Conservation (phyloP, 2,113 vertebrate species). For the Heloderma charlesbogerti region DNA sequence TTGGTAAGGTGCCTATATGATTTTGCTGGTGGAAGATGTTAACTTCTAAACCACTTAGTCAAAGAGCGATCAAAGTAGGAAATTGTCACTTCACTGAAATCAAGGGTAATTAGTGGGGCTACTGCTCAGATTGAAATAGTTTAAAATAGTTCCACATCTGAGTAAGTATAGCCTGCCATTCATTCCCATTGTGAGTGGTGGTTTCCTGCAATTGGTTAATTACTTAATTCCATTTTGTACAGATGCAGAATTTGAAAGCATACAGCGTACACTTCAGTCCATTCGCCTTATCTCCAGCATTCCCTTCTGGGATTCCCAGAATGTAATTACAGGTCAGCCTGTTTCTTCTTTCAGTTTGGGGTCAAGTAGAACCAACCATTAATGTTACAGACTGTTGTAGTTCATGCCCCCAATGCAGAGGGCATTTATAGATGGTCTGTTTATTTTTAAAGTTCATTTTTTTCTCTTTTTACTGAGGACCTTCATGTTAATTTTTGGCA, state of each 20-base stretch:
- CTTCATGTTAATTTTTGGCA: background rate
- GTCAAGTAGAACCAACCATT: background rate
- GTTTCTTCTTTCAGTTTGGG: background rate
- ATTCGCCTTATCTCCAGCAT: background rate
- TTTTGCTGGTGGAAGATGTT: background rate
- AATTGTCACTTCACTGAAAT: slow-evolving; percentile 2
- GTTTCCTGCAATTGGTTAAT: background rate
- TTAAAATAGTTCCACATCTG: background rate
- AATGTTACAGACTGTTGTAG: background rate
- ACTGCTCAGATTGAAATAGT: background rate
- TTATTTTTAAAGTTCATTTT: background rate
- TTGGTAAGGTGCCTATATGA: background rate
- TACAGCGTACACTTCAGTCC: background rate
- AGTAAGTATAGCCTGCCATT: background rate
- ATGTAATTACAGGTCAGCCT: background rate
- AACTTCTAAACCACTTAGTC: background rate
- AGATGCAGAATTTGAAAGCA: background rate
- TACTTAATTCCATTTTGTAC: background rate
- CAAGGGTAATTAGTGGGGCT: background rate
- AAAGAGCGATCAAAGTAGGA: background rate
- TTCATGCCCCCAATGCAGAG: background rate
- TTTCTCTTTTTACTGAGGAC: background rate
- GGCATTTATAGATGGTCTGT: background rate
- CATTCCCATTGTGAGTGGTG: background rate
- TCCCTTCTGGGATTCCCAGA: background rate